phyloP scores from a whole-genome alignment of 2,113 vertebrate species.

The Austrofundulus limnaeus region DNA sequence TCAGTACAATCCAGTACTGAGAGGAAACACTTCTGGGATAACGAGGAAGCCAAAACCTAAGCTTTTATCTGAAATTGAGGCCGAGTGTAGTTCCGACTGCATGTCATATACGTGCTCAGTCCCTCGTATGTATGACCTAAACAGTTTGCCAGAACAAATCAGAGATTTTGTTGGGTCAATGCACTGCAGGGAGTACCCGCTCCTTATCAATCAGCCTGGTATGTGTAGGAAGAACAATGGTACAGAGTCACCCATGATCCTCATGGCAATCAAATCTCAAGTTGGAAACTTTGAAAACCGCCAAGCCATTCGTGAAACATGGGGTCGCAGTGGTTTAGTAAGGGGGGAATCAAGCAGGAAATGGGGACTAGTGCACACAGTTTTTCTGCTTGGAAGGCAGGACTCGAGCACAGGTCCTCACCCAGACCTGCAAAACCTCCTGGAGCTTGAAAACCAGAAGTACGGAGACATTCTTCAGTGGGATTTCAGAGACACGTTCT shows the following conservation, averaged over 20 bases:
- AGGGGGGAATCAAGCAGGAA: constrained; percentile 39
- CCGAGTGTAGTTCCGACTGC: constrained; percentile 47
- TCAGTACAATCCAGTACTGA: constrained; percentile 75
- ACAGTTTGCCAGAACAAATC: constrained; percentile 73
- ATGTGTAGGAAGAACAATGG: constrained; percentile 53
- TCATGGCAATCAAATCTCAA: constrained; percentile 82
- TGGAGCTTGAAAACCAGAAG: constrained; percentile 74
- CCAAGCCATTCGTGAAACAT: constrained; percentile 83
- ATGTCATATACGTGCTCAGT: constrained; percentile 33
- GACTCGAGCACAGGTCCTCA: constrained; percentile 74
- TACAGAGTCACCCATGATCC: constrained; percentile 60
- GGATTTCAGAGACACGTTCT: constrained; percentile 83
- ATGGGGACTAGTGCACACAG: constrained; percentile 62
- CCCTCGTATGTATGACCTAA: constrained; percentile 50
- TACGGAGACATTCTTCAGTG: constrained; percentile 80
- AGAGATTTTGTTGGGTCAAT: constrained; percentile 77
- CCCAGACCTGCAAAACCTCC: constrained; percentile 69
- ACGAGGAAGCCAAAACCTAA: constrained; percentile 13
- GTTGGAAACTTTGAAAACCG: constrained; percentile 81
- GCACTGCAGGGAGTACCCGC: constrained; percentile 76
- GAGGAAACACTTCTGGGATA: constrained; percentile 46
- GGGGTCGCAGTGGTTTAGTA: constrained; percentile 74
- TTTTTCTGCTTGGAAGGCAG: constrained; percentile 81
- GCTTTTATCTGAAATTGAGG: constrained; percentile 2
- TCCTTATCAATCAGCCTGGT: constrained; percentile 74